Conservation (phyloP, 2,113 vertebrate species). For the Ageneiosus marmoratus region DNA sequence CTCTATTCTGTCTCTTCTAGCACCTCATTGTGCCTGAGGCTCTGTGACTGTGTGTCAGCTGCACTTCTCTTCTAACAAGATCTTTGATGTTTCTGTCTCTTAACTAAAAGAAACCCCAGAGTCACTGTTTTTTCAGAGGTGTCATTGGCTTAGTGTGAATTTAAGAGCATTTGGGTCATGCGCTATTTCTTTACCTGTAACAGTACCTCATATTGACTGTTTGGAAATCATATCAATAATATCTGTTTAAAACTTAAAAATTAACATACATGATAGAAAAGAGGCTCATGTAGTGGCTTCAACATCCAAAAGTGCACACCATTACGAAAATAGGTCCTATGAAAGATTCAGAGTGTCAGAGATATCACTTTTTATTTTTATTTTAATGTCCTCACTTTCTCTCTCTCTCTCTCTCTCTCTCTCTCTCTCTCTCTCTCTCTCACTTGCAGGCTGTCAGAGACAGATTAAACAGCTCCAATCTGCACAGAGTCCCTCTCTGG, state of each 20-base stretch:
- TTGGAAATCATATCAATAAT: background rate
- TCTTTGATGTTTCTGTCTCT: slow-evolving; percentile 45
- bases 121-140: background rate
- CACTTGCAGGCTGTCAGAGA: slow-evolving; percentile 29
- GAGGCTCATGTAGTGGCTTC: background rate
- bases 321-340: background rate
- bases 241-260: background rate
- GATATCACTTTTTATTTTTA: background rate
- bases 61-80: slow-evolving; percentile 31
- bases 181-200: background rate
- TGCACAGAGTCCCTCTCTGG: slow-evolving; percentile 44
- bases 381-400: background rate
- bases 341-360: background rate
- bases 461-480: slow-evolving; percentile 50
- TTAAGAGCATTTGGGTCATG: background rate
- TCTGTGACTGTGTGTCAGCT: slow-evolving; percentile 49
- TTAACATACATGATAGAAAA: background rate
- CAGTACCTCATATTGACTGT: background rate
- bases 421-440: slow-evolving; percentile 11
- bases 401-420: background rate
- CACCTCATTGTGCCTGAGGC: slow-evolving; percentile 31
- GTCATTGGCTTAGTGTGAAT: background rate
- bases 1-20: background rate
- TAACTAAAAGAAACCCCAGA: slow-evolving; percentile 14
- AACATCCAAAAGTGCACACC: background rate